Percentiles rank a stretch among this genome's conserved stretches.
Evolutionary conservation across 1,140 invertebrate genomes (phyloP).

Genomic region (Polypedilum pembai): DNA sequence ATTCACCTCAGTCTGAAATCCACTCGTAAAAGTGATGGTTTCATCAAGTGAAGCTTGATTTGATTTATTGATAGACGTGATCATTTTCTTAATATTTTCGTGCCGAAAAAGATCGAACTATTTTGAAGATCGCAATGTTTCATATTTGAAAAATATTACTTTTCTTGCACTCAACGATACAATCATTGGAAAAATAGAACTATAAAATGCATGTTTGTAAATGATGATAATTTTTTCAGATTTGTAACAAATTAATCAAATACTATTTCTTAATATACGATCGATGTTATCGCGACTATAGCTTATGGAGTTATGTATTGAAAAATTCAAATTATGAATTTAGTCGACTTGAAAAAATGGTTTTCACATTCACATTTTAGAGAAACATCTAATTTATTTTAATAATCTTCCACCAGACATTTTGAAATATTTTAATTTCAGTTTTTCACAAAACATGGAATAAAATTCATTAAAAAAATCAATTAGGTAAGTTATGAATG

Average conservation of each 20-base stretch:
- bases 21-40: too few relatives aligned
- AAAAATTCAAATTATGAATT: slow-evolving; percentile 45
- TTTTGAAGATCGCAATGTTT: not conserved
- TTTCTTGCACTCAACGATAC: not conserved
- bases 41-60: too few relatives aligned
- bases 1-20: too few relatives aligned
- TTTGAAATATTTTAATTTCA: slow-evolving; percentile 34
- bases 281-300: slow-evolving; percentile 52
- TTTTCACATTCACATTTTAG: slow-evolving; percentile 49
- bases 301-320: slow-evolving; percentile 53
- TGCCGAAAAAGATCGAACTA: not conserved
- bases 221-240: slow-evolving; percentile 36
- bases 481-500: slow-evolving; percentile 40
- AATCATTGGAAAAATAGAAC: not conserved
- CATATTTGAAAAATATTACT: not conserved
- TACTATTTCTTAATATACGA: slow-evolving; percentile 47
- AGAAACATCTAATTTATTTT: slow-evolving; percentile 46
- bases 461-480: slow-evolving; percentile 39
- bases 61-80: too few relatives aligned
- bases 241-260: slow-evolving; percentile 44
- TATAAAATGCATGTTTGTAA: not conserved
- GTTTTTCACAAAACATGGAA: slow-evolving; percentile 33
- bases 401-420: slow-evolving; percentile 43
- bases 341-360: slow-evolving; percentile 40
- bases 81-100: not conserved